Evolutionary conservation across 2,888 invertebrate genomes (phyloP).

Genomic region (Tryphoninae sp.): DNA sequence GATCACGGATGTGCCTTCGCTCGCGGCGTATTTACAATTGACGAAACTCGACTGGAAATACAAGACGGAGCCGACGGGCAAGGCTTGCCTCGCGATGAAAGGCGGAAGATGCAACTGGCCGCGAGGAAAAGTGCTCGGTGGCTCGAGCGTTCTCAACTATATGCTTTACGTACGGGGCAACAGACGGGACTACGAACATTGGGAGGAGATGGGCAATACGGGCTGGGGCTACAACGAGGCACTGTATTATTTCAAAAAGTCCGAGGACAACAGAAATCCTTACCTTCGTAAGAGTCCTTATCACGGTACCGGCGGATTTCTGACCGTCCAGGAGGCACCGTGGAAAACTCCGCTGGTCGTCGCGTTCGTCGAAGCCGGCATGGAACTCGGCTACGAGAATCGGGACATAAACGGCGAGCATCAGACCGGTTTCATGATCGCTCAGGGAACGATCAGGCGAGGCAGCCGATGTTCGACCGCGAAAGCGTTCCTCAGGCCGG

Average conservation of each 20-base stretch:
- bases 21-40: constrained; percentile 93
- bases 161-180: constrained; percentile 95
- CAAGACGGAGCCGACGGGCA: constrained; percentile 92
- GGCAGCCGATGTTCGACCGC: constrained; percentile 93
- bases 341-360: constrained; percentile 92
- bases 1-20: constrained; percentile 92
- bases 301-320: constrained; percentile 88
- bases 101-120: constrained; percentile 94
- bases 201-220: constrained; percentile 92
- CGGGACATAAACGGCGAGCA: constrained; percentile 91
- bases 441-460: constrained; percentile 89
- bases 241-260: constrained; percentile 94
- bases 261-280: constrained; percentile 94
- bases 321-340: constrained; percentile 92
- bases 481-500: constrained; percentile 92
- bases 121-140: constrained; percentile 94
- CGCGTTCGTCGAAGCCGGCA: constrained; percentile 91
- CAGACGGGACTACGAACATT: constrained; percentile 92
- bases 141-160: constrained; percentile 93
- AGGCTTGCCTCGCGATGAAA: constrained; percentile 92
- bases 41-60: constrained; percentile 95
- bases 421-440: constrained; percentile 92
- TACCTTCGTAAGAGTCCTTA: constrained; percentile 88
- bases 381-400: constrained; percentile 91
- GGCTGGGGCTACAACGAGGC: constrained; percentile 95